Conservation (phyloP, 2,797 vertebrate genomes). For the Anguilla obscura region DNA sequence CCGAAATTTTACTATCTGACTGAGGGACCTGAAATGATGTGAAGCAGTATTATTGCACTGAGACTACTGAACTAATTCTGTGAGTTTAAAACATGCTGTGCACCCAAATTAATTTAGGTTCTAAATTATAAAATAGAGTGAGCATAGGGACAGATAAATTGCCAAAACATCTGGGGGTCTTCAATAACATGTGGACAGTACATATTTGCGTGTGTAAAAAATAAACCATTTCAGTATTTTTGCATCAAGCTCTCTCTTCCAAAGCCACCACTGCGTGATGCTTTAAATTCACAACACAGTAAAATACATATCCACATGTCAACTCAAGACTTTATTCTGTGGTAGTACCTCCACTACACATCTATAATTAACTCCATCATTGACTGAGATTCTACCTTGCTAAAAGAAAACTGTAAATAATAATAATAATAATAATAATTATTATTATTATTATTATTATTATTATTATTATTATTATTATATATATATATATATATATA, state of each 20-base stretch:
- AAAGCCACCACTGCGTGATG: not conserved
- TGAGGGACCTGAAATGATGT: no score
- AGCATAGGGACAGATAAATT: no score
- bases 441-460: no score
- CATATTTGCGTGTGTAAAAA: not conserved
- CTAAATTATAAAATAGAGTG: no score
- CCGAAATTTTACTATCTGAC: no score
- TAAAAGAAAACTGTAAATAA: not conserved
- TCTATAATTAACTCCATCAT: not conserved
- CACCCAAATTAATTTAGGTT: no score
- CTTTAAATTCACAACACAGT: not conserved
- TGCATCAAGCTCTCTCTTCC: not conserved
- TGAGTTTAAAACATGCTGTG: no score
- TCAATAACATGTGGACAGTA: not conserved
- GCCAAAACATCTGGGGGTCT: not conserved
- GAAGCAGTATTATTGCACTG: no score
- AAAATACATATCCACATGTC: not conserved
- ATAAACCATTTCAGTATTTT: not conserved
- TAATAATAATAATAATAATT: no score
- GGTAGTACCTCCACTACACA: constrained; percentile 6
- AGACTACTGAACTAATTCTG: no score
- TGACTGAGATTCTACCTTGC: not conserved
- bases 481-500: no score
- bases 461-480: no score
- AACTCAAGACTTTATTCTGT: not conserved